Evolutionary conservation across 2,888 invertebrate genomes (phyloP).

Genomic region (Drosophila vallismaia): DNA sequence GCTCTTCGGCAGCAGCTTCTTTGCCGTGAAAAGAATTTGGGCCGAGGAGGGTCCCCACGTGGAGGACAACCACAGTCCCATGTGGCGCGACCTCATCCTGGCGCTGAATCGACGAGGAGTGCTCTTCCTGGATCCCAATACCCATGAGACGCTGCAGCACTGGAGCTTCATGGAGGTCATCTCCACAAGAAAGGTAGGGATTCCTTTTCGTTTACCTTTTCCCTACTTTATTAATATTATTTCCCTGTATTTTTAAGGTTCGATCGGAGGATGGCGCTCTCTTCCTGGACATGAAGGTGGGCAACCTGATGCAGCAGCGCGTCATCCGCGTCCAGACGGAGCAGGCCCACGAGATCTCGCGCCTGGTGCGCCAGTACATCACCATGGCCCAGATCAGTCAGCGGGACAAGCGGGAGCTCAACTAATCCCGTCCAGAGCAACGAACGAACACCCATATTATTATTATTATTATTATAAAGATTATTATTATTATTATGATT

Average conservation of each 20-base stretch:
- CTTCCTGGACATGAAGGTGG: constrained; percentile 98
- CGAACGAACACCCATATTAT: constrained; percentile 50
- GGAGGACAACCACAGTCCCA: constrained; percentile 84
- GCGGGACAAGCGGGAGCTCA: constrained; percentile 81
- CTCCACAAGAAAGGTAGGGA: constrained; percentile 92
- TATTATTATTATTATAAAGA: constrained; percentile 30
- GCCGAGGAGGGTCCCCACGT: constrained; percentile 86
- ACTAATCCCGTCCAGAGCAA: constrained; percentile 51
- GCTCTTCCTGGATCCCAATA: constrained; percentile 95
- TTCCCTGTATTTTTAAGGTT: constrained; percentile 84
- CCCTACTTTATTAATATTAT: too few relatives aligned
- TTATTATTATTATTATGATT: constrained; percentile 28
- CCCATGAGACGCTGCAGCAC: constrained; percentile 96
- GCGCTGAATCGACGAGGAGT: constrained; percentile 97
- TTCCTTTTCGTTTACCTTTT: neutral
- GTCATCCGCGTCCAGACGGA: constrained; percentile 98
- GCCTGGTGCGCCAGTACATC: constrained; percentile 98
- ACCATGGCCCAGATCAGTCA: constrained; percentile 90
- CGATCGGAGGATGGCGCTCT: constrained; percentile 95
- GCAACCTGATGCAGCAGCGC: constrained; percentile 97
- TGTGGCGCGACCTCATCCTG: constrained; percentile 94
- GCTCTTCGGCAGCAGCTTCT: constrained; percentile 98
- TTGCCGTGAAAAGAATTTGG: constrained; percentile 94
- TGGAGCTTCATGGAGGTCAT: constrained; percentile 98
- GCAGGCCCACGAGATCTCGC: constrained; percentile 98